Conservation (phyloP, 2,797 vertebrate genomes). For the Staurois parvus region DNA sequence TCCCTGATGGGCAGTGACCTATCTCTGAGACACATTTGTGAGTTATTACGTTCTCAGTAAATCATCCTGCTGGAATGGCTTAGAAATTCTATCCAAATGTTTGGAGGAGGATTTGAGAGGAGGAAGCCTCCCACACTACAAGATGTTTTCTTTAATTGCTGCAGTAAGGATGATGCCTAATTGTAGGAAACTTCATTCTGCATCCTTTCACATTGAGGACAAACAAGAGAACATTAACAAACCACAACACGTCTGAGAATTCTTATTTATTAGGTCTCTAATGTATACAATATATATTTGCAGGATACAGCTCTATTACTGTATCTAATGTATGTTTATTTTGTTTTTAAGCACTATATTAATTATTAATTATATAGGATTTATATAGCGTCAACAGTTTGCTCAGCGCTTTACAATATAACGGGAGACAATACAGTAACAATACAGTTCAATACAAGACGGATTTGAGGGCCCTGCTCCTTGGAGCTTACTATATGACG, state of each 20-base stretch:
- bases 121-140: conserved; percentile 33
- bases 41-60: conserved; percentile 35
- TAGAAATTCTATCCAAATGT: conserved; percentile 28
- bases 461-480: too few relatives aligned
- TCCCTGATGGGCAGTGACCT: conserved; percentile 23
- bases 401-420: too few relatives aligned
- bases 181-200: background rate
- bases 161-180: conserved; percentile 19
- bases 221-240: background rate
- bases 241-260: background rate
- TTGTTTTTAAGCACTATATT: too few relatives aligned
- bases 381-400: too few relatives aligned
- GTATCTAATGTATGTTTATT: too few relatives aligned
- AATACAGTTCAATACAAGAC: too few relatives aligned
- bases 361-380: too few relatives aligned
- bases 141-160: conserved; percentile 50
- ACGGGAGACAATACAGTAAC: too few relatives aligned
- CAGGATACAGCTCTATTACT: too few relatives aligned
- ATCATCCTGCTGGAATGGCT: conserved; percentile 39
- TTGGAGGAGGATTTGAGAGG: conserved; percentile 38
- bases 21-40: conserved; percentile 23
- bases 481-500: too few relatives aligned
- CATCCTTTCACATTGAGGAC: background rate
- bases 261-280: too few relatives aligned
- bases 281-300: too few relatives aligned